Conservation (phyloP, 2,113 vertebrate genomes). For the Oncorhynchus clarkii region DNA sequence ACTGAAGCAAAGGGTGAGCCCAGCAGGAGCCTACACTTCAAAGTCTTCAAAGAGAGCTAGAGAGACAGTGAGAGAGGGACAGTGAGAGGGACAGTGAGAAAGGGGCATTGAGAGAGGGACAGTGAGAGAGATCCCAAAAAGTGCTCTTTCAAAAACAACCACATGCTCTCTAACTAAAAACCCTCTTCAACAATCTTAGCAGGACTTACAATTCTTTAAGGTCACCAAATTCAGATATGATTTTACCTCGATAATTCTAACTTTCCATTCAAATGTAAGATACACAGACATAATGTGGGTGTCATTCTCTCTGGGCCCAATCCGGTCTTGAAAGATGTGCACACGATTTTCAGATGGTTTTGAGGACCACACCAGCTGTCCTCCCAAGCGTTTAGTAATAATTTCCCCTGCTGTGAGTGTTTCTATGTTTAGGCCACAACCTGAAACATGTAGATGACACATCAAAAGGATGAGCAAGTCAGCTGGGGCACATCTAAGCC, state of each 20-base stretch:
- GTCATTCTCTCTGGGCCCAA: background rate
- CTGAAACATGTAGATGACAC: conserved; percentile 3
- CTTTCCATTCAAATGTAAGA: background rate
- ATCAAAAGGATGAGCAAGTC: conserved; percentile 43
- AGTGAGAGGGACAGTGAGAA: background rate
- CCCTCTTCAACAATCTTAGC: background rate
- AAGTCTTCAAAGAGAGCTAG: conserved; percentile 38
- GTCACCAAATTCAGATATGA: background rate
- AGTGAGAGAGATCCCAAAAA: background rate
- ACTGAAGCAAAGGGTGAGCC: conserved; percentile 35
- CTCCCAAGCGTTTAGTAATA: conserved; percentile 4
- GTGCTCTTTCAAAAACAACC: no score
- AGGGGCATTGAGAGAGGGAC: background rate
- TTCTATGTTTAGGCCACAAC: background rate
- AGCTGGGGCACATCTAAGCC: conserved; percentile 29
- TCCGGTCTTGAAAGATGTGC: background rate
- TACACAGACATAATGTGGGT: background rate
- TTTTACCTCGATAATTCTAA: background rate
- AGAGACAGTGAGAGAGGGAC: conserved; percentile 2
- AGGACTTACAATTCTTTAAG: background rate
- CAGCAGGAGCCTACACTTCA: conserved; percentile 40
- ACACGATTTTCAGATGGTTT: background rate
- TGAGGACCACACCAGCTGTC: conserved; percentile 2
- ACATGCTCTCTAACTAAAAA: background rate
- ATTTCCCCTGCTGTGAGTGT: conserved; percentile 22